Conservation (phyloP, 2,888 invertebrate species). For the Mechanitis mazaeus region DNA sequence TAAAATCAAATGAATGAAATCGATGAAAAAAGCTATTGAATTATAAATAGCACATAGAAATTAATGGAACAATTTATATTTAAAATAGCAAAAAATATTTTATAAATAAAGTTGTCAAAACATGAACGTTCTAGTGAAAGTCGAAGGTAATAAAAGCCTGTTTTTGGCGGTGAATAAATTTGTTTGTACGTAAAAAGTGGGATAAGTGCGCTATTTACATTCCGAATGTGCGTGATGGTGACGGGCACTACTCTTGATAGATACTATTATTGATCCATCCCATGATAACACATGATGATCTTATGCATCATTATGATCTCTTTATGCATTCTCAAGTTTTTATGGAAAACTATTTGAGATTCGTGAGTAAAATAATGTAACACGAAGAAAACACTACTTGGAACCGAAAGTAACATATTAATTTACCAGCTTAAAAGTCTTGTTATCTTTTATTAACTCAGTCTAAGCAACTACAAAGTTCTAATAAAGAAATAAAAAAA, state of each 20-base stretch:
- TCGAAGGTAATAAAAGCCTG: slow-evolving; percentile 20
- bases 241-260: slow-evolving; percentile 42
- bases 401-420: not conserved
- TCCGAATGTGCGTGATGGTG: slow-evolving; percentile 47
- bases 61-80: slow-evolving; percentile 4
- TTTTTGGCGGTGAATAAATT: slow-evolving; percentile 62
- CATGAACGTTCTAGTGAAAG: not conserved
- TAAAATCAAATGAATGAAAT: no score
- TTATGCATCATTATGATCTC: no score
- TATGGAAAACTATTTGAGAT: no score
- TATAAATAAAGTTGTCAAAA: not conserved
- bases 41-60: not conserved
- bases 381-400: no score
- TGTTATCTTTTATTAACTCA: not conserved
- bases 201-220: slow-evolving; percentile 66
- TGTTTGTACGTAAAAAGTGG: slow-evolving; percentile 65
- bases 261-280: slow-evolving; percentile 38
- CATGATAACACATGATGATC: slow-evolving; percentile 1
- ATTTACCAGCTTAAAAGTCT: not conserved
- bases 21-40: no score
- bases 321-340: no score
- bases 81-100: slow-evolving; percentile 1
- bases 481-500: not conserved
- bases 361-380: no score
- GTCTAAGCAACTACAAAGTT: not conserved